These are phyloP conservation scores for Molanna angustata DNA, from an alignment of 2,888 invertebrate genomes.

Conservation along the genomic window DNA sequence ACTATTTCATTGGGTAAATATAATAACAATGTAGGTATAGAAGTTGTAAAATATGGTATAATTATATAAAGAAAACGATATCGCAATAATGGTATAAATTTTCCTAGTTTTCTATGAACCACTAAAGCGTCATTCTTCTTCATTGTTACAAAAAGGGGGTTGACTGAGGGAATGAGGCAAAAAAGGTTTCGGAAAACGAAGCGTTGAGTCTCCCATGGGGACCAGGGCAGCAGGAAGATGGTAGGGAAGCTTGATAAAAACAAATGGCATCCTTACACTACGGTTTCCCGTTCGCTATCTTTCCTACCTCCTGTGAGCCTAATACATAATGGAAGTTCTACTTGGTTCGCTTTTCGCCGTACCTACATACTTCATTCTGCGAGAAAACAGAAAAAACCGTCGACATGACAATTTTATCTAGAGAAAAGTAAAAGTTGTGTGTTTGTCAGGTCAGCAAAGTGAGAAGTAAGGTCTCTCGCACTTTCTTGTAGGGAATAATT, in stretches of 20 bases:
- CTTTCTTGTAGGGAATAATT: slow-evolving; percentile 14
- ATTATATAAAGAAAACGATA: slow-evolving; percentile 3
- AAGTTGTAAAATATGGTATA: neutral
- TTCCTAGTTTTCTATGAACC: slow-evolving; percentile 28
- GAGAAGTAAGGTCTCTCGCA: slow-evolving; percentile 17
- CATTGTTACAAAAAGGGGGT: slow-evolving; percentile 29
- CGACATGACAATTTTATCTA: slow-evolving; percentile 31
- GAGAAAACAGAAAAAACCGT: slow-evolving; percentile 31
- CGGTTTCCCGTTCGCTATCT: slow-evolving; percentile 29
- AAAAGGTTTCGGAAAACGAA: slow-evolving; percentile 33
- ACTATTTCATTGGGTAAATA: no score
- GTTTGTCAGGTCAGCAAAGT: slow-evolving; percentile 28
- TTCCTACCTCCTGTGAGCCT: slow-evolving; percentile 25
- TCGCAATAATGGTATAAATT: slow-evolving; percentile 18
- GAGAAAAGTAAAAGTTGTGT: slow-evolving; percentile 29
- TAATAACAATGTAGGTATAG: no score
- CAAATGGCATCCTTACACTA: slow-evolving; percentile 33
- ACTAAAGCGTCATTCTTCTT: slow-evolving; percentile 30
- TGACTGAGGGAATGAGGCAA: slow-evolving; percentile 18
- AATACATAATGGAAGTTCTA: slow-evolving; percentile 33
- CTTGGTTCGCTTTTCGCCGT: slow-evolving; percentile 24
- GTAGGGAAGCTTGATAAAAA: slow-evolving; percentile 32
- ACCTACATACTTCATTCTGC: slow-evolving; percentile 26
- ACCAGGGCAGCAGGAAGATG: slow-evolving; percentile 24
- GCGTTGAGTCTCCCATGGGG: slow-evolving; percentile 30